These are phyloP conservation scores for Dendrolimus kikuchii DNA, from an alignment of 1,140 invertebrate species.

Conservation along the genomic window DNA sequence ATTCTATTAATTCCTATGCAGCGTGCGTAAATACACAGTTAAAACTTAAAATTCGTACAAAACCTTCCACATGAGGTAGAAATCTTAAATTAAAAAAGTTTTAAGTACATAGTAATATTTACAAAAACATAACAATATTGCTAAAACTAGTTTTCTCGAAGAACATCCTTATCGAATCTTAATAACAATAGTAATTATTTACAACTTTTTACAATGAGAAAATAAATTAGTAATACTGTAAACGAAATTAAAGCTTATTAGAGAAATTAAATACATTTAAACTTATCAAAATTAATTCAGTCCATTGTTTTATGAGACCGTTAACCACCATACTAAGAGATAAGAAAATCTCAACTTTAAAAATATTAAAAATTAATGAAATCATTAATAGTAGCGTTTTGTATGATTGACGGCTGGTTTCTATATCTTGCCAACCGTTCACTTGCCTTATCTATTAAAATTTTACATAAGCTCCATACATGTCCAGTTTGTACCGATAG, in stretches of 20 bases:
- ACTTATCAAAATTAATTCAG: constrained; percentile 28
- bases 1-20: no score
- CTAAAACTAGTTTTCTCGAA: not conserved
- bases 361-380: not conserved
- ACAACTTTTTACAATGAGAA: constrained; percentile 56
- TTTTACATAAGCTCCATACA: no score
- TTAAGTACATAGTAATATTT: constrained; percentile 1
- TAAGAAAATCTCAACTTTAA: not conserved
- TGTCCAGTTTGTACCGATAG: no score
- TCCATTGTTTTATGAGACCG: constrained; percentile 9
- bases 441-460: no score
- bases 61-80: constrained; percentile 32
- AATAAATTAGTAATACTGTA: constrained; percentile 70
- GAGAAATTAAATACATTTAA: constrained; percentile 29
- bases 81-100: constrained; percentile 18
- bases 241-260: constrained; percentile 66
- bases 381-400: not conserved
- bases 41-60: constrained; percentile 7
- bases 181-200: constrained; percentile 51
- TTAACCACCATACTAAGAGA: no score
- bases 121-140: not conserved
- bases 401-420: not conserved
- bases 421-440: no score
- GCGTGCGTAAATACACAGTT: no score
- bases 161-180: constrained; percentile 9